Conservation (phyloP, 2,113 vertebrate species). For the Prionailurus bengalensis region DNA sequence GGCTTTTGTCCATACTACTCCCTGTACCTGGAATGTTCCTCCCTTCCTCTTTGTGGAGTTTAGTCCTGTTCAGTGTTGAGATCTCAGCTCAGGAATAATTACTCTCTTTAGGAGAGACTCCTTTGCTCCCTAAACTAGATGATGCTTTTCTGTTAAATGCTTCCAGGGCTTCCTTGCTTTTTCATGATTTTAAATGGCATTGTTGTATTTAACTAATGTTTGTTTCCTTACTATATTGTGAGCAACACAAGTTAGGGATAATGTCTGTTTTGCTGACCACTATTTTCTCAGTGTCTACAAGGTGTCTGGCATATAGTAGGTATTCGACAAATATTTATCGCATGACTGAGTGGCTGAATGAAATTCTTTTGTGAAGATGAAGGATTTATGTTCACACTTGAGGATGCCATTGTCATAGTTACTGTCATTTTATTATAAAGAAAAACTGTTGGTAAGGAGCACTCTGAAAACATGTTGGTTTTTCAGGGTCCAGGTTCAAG, state of each 20-base stretch:
- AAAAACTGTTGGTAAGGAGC: background rate
- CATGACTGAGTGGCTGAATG: background rate
- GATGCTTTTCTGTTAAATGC: background rate
- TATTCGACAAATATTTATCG: background rate
- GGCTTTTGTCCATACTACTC: background rate
- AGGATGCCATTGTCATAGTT: background rate
- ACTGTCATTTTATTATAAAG: background rate
- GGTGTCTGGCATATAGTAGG: background rate
- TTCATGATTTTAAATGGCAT: background rate
- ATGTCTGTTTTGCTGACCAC: background rate
- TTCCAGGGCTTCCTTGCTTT: background rate
- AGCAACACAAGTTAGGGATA: background rate
- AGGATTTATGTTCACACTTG: background rate
- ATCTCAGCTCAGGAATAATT: background rate
- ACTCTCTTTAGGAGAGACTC: background rate
- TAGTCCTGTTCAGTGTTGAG: background rate
- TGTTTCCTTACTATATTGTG: background rate
- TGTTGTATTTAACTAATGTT: background rate
- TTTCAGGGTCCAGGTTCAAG: background rate
- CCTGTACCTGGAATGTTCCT: background rate
- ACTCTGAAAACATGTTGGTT: background rate
- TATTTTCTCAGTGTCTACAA: background rate
- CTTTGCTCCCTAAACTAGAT: background rate
- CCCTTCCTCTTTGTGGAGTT: background rate
- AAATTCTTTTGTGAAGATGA: constrained; percentile 44